Base-by-base conservation (phyloP, 2,113 vertebrate genomes). In the Alces alces region DNA sequence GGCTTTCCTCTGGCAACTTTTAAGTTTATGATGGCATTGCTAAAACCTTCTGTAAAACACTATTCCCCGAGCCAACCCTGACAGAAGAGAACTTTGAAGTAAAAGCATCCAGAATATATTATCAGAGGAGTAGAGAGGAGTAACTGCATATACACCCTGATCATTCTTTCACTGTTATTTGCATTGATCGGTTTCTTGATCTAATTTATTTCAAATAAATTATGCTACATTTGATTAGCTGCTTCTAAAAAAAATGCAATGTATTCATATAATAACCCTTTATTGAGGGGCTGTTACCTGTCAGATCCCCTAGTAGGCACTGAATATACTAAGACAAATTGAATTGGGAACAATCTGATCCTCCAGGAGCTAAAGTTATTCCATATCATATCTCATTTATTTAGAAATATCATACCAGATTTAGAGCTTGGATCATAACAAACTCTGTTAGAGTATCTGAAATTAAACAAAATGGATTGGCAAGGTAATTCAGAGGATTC, bases 151-250 rank as follows among this genome's bases (percentile, higher is more conserved):
- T 0, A 15, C 3, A 50, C 25, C 2, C 7, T 89, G 43, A 36
- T 7, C 3, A 66, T 82, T 23, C 50, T 55, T 30, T 60, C 43
- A 64, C 39, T 95, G 9, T 17, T 28, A 86, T 76, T 93, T 79
- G 3, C 54, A 89, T 61, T 89, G 33, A 79, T n/a, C 16, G 55
- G 25, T 52, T 25, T 25, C 84, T 80, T 96, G 70, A 76, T 76
- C 23, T 76, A 76, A 76, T 95, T 66, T 91, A 52, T 89, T 93
- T 94, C 54, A 95, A 80, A 58, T 86, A 64, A 70, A 17, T 95
- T 83, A 83, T 79, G 33, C 7, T 86, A 28, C 19, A 66, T 89
- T 86, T 96, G 90, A 91, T 92, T 79, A 87, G 2, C 23, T 88
- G 1, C 33, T 89, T 76, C 45, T 92, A 52, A 92, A 86, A 87